A percentile compares a stretch with the other conserved stretches of the same genome.
These are phyloP conservation scores for Cepaea hortensis DNA, from an alignment of 2,888 invertebrate species.

Conservation along the genomic window DNA sequence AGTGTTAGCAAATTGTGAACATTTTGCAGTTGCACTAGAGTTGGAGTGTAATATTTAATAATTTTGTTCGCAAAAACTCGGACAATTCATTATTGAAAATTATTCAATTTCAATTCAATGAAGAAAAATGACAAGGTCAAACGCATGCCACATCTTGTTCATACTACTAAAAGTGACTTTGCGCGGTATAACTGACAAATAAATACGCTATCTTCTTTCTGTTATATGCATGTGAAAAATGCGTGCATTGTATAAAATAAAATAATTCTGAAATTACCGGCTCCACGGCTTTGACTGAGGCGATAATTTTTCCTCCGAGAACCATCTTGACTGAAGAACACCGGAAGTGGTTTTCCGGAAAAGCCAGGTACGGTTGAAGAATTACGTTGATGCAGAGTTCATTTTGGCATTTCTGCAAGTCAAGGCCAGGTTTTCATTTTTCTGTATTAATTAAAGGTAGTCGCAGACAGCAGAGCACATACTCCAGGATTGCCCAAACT, in stretches of 20 bases:
- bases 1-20: too few species aligned
- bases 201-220: neutral
- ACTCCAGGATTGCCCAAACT: too few species aligned
- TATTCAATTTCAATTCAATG: too few species aligned
- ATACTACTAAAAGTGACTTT: neutral
- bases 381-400: neutral
- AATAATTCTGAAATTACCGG: slow-evolving; percentile 11
- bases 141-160: neutral
- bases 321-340: slow-evolving; percentile 35
- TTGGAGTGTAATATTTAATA: too few species aligned
- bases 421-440: too few species aligned
- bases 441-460: too few species aligned
- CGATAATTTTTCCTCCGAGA: slow-evolving; percentile 32
- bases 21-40: too few species aligned
- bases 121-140: neutral
- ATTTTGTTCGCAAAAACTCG: too few species aligned
- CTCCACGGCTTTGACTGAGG: slow-evolving; percentile 19
- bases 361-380: neutral
- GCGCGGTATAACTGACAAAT: neutral
- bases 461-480: too few species aligned
- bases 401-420: too few species aligned
- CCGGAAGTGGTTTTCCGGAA: slow-evolving; percentile 5
- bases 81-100: too few species aligned
- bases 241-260: neutral
- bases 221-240: too few species aligned